These are phyloP conservation scores for Eleutherodactylus coqui DNA, from an alignment of 2,797 vertebrate species.

Conservation along the genomic window DNA sequence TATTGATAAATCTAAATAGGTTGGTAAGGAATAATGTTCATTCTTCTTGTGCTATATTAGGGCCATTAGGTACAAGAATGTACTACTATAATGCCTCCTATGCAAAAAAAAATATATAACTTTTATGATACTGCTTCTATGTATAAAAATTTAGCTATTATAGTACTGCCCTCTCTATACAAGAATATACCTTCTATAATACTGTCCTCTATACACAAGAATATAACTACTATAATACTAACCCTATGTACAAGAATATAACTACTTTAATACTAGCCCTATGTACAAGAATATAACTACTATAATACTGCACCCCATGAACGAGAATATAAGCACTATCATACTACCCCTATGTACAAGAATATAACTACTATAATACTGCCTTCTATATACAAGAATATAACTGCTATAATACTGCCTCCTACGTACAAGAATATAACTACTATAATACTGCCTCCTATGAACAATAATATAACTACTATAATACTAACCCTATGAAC, in stretches of 20 bases:
- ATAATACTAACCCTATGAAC: background rate
- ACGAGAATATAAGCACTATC: background rate
- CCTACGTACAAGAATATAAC: background rate
- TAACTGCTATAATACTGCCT: background rate
- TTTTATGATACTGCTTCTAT: background rate
- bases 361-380: conserved; percentile 16
- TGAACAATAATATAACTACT: background rate
- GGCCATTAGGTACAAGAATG: background rate
- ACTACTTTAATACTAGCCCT: background rate
- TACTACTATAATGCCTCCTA: background rate
- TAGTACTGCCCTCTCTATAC: conserved; percentile 16
- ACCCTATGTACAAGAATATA: background rate
- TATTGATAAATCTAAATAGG: no score
- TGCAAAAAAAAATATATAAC: background rate
- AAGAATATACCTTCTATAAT: conserved; percentile 12
- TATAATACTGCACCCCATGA: background rate
- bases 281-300: background rate
- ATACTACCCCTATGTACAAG: background rate
- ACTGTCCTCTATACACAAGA: background rate
- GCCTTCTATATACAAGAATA: background rate
- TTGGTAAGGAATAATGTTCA: no score
- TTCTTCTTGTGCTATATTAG: background rate
- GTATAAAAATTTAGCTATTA: background rate
- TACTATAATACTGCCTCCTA: conserved; percentile 4
- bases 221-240: background rate